phyloP scores from a whole-genome alignment of 2,113 vertebrate genomes.

The Rhynchomys soricoides region DNA sequence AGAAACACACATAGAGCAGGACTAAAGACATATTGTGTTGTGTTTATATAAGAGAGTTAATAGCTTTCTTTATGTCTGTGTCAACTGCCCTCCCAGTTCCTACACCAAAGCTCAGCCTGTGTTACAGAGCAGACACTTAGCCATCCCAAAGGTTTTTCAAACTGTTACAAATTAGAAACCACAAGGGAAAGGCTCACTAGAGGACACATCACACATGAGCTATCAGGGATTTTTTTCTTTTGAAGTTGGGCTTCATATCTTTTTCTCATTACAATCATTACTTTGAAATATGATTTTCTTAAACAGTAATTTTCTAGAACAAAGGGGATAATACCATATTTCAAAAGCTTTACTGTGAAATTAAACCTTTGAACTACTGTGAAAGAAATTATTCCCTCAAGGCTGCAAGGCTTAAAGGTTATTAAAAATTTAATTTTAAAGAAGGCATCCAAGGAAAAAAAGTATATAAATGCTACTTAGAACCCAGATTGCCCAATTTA shows the following conservation, averaged over 20 bases:
- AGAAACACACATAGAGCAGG: constrained; percentile 10
- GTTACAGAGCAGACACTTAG: constrained; percentile 7
- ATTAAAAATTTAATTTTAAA: constrained; percentile 86
- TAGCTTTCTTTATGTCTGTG: not conserved
- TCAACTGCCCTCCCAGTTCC: not conserved
- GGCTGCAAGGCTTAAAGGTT: constrained; percentile 82
- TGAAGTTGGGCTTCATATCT: constrained; percentile 62
- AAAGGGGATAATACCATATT: constrained; percentile 80
- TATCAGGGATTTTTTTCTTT: constrained; percentile 64
- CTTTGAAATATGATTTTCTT: constrained; percentile 77
- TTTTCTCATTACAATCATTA: constrained; percentile 80
- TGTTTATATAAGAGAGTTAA: constrained; percentile 44
- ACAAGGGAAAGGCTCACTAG: constrained; percentile 54
- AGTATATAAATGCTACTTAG: constrained; percentile 80
- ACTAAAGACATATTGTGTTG: not conserved
- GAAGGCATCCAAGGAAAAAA: constrained; percentile 72
- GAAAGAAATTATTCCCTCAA: constrained; percentile 82
- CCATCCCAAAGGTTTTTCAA: constrained; percentile 48
- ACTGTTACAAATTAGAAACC: constrained; percentile 61
- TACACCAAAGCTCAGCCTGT: not conserved
- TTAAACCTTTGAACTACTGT: constrained; percentile 84
- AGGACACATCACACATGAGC: constrained; percentile 73
- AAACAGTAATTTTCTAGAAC: constrained; percentile 81
- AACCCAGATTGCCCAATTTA: constrained; percentile 75
- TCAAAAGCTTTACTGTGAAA: constrained; percentile 83